Evolutionary conservation across 2,888 invertebrate genomes (phyloP).

Genomic region (Leuctra nigra): DNA sequence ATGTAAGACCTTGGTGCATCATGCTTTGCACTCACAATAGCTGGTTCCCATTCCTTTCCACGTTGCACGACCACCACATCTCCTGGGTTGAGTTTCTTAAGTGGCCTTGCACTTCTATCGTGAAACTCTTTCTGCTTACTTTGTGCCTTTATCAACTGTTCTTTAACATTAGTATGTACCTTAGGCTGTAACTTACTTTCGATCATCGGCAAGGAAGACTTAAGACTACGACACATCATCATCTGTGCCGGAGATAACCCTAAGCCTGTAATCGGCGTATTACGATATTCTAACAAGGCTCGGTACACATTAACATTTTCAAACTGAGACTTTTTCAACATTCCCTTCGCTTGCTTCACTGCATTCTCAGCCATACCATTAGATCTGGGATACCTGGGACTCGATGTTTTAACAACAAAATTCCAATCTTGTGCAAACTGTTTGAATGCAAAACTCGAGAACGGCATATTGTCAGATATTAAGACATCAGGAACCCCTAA

Average conservation of each 20-base stretch:
- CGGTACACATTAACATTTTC: background rate
- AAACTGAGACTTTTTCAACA: background rate
- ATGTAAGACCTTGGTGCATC: constrained; percentile 1
- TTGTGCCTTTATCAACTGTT: background rate
- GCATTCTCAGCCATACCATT: constrained; percentile 2
- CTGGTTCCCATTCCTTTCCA: constrained; percentile 1
- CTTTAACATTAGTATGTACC: background rate
- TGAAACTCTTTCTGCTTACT: background rate
- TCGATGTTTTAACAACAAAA: constrained; percentile 1
- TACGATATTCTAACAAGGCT: constrained; percentile 1
- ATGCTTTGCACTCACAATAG: background rate
- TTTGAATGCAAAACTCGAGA: background rate
- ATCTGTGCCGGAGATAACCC: constrained; percentile 1
- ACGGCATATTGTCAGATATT: constrained; percentile 10
- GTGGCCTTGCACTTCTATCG: background rate
- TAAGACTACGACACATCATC: background rate
- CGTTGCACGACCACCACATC: background rate
- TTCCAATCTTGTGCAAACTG: background rate
- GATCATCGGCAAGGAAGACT: background rate
- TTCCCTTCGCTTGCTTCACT: background rate
- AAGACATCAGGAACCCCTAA: background rate
- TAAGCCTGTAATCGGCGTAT: background rate
- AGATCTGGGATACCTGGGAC: background rate
- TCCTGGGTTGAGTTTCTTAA: background rate
- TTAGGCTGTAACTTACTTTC: background rate